Evolutionary conservation across 1,140 invertebrate genomes (phyloP), one percentile per base, ranked within the genome.

Genomic region (Drosophila melanica): DNA sequence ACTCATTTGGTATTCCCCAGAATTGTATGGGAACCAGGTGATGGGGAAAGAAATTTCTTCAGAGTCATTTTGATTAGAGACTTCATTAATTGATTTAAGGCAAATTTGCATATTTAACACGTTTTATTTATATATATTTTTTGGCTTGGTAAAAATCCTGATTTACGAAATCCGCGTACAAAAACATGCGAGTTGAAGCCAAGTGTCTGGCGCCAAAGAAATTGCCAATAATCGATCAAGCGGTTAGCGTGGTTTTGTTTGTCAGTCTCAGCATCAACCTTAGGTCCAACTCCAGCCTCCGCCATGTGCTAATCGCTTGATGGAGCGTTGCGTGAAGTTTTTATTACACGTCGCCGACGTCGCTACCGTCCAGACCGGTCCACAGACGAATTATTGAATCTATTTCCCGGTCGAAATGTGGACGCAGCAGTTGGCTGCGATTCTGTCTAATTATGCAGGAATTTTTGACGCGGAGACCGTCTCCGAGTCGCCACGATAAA

Each of bases 221-320:
- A 86, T 86, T 84, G 85, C 55, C 79, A 86, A 79, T 75, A 73
- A 86, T 86, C 82, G 66, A 89, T 86, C 82, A 86, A 82, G 63
- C 51, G 53, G 57, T 65, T 75, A 71, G 73, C 55, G 54, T 45
- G 67, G 37, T 60, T 66, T 66, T 75, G 48, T 59, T 65, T 71
- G 71, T 73, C 60, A 16, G 47, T 53, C 16, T 12, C 45, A 37
- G 51, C 50, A 54, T 68, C 39, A 33, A 23, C 23, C n/a, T 16
- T 18, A 11, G 35, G 63, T 35, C 33, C 33, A 35, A 35, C 63
- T 84, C 80, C 55, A 85, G 80, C 78, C 59, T 54, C 64, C 20
- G 33, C 59, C 72, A 82, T 77, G 58, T 66, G 62, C 48, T 72
- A 69, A 68, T 65, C 53, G 59, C 45, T 66, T 44, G 33, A 45